Percentiles rank a stretch among this genome's conserved stretches.
Conservation (phyloP, 2,797 vertebrate genomes). For the Sardinella longiceps region DNA sequence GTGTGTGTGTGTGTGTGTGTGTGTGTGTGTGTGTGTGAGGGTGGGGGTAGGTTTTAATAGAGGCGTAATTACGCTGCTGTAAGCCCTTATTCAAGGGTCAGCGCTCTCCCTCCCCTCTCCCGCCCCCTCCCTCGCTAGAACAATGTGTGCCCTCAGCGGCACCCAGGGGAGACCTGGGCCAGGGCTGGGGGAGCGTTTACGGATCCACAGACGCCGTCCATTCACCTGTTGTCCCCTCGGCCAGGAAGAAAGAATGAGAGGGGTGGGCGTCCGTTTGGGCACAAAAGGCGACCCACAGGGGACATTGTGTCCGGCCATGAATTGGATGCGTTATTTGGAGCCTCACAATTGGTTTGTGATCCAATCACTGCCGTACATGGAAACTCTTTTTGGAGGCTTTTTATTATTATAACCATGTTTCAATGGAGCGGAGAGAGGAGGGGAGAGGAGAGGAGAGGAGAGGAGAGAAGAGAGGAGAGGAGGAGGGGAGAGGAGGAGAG, state of each 20-base stretch:
- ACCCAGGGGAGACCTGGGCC: not conserved
- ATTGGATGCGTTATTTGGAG: conserved; percentile 27
- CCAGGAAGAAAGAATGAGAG: conserved; percentile 25
- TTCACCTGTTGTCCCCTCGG: conserved; percentile 49
- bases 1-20: conserved; percentile 9
- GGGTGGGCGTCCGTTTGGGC: conserved; percentile 29
- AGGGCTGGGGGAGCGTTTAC: conserved; percentile 36
- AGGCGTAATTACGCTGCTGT: conserved; percentile 62
- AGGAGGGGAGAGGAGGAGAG: no score
- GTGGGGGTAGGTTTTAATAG: conserved; percentile 46
- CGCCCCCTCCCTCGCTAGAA: conserved; percentile 34
- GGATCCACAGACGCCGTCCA: conserved; percentile 37
- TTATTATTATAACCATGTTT: not conserved
- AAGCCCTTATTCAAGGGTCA: conserved; percentile 59
- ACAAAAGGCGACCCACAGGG: conserved; percentile 33
- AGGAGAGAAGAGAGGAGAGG: no score
- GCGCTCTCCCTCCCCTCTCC: conserved; percentile 29
- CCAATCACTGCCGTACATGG: not conserved
- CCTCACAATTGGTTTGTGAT: conserved; percentile 20
- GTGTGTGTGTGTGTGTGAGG: not conserved
- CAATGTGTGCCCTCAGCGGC: conserved; percentile 38
- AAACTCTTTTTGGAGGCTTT: not conserved
- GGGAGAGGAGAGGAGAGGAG: no score
- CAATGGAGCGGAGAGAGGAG: not conserved
- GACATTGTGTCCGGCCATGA: conserved; percentile 30